Evolutionary conservation across 2,113 vertebrate genomes (phyloP).

Genomic region (Tilapia sparmanii): DNA sequence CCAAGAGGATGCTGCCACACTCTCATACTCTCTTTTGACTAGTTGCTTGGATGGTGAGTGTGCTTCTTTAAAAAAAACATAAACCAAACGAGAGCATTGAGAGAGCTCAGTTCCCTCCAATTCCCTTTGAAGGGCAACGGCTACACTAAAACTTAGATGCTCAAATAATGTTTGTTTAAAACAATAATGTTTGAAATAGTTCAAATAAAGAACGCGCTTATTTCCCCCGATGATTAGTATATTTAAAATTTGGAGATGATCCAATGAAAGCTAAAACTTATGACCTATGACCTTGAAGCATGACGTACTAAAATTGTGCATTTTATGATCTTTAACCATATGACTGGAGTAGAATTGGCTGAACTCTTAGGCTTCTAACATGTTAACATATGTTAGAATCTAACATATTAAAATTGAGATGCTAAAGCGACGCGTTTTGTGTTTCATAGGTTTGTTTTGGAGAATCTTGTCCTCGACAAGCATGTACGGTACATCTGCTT

Average conservation of each 20-base stretch:
- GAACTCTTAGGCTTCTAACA: not conserved
- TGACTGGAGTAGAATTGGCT: not conserved
- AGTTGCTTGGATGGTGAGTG: constrained; percentile 71
- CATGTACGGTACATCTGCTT: constrained; percentile 45
- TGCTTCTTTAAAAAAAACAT: fast-evolving
- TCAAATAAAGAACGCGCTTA: fast-evolving
- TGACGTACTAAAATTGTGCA: no score
- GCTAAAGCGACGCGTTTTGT: not conserved
- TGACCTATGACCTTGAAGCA: not conserved
- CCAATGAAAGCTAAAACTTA: not conserved
- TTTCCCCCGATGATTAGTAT: not conserved
- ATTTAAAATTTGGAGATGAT: not conserved
- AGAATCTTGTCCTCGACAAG: constrained; percentile 53
- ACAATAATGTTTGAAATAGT: not conserved
- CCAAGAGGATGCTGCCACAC: constrained; percentile 56
- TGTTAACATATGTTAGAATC: not conserved
- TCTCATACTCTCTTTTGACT: constrained; percentile 69
- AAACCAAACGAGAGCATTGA: fast-evolving
- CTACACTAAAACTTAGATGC: not conserved
- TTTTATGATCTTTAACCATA: not conserved
- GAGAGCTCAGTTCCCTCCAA: not conserved
- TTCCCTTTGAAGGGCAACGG: not conserved
- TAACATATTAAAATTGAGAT: not conserved
- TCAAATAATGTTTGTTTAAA: not conserved
- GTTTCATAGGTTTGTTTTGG: constrained; percentile 47